Conservation (phyloP, 2,113 vertebrate species). For the Hoplias malabaricus region DNA sequence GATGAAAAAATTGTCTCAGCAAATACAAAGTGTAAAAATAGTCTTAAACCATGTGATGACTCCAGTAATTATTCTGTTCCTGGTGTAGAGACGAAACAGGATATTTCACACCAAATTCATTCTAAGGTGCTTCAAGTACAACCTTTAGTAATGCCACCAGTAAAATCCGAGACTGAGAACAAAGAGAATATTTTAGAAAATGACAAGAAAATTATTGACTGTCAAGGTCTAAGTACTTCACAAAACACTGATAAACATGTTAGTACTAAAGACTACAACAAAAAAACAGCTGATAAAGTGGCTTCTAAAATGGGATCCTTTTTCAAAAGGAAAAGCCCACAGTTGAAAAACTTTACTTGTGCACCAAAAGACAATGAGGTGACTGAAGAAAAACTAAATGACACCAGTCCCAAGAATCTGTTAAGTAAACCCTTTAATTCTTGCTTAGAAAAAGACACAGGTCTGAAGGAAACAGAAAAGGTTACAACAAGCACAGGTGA, state of each 20-base stretch:
- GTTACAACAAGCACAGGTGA: slow-evolving; percentile 17
- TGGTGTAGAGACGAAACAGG: not conserved
- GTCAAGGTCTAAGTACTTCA: not conserved
- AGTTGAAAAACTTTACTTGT: slow-evolving; percentile 71
- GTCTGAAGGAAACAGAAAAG: slow-evolving; percentile 35
- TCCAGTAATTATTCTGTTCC: not conserved
- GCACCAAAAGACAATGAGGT: slow-evolving; percentile 58
- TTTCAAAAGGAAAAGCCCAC: slow-evolving; percentile 73
- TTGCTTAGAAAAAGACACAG: slow-evolving; percentile 63
- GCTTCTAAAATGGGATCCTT: slow-evolving; percentile 58
- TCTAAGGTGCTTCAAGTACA: not conserved
- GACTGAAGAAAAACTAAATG: slow-evolving; percentile 50
- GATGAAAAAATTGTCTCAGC: not conserved
- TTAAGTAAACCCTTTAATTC: slow-evolving; percentile 72
- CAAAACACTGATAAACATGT: slow-evolving; percentile 45
- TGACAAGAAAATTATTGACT: not conserved
- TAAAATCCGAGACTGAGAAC: not conserved
- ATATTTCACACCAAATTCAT: not conserved
- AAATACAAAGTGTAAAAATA: not conserved
- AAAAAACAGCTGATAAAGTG: slow-evolving; percentile 52
- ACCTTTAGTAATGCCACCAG: not conserved
- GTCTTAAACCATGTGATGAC: not conserved
- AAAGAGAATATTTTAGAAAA: not conserved
- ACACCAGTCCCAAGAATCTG: slow-evolving; percentile 65
- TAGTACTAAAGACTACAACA: slow-evolving; percentile 39